These are phyloP conservation scores for Poeciliopsis infans DNA, from an alignment of 2,797 vertebrate genomes.

Conservation along the genomic window DNA sequence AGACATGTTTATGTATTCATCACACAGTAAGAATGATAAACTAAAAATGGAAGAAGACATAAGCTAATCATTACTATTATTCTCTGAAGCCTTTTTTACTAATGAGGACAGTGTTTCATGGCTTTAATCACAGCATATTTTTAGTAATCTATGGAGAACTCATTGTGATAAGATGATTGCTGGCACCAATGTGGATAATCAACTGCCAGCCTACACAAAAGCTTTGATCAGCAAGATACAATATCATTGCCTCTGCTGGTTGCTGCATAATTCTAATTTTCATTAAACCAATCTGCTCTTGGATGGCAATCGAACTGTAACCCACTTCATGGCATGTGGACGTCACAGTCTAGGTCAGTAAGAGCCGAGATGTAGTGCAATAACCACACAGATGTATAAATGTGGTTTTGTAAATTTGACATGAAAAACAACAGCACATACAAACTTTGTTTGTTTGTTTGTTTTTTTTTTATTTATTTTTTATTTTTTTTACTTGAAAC, in stretches of 20 bases:
- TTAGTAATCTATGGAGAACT: constrained; percentile 27
- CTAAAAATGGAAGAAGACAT: background rate
- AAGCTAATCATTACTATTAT: constrained; percentile 13
- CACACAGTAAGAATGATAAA: constrained; percentile 1
- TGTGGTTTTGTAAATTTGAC: no score
- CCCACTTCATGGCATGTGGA: no score
- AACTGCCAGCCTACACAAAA: constrained; percentile 19
- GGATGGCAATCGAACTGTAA: background rate
- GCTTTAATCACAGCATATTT: constrained; percentile 28
- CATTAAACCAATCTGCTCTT: constrained; percentile 22
- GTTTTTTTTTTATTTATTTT: no score
- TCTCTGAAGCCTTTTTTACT: constrained; percentile 12
- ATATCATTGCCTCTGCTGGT: constrained; percentile 12
- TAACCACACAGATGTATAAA: no score
- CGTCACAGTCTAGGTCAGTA: no score
- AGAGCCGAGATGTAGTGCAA: no score
- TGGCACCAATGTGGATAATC: constrained; percentile 22
- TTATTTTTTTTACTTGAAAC: no score
- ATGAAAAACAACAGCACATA: no score
- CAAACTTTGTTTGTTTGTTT: no score
- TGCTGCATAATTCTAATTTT: constrained; percentile 24
- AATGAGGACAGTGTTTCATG: constrained; percentile 5
- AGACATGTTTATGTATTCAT: background rate
- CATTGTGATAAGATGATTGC: constrained; percentile 41
- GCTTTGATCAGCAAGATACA: constrained; percentile 39